Conservation (phyloP, 1,140 invertebrate species). For the Tetragonula clypearis region DNA sequence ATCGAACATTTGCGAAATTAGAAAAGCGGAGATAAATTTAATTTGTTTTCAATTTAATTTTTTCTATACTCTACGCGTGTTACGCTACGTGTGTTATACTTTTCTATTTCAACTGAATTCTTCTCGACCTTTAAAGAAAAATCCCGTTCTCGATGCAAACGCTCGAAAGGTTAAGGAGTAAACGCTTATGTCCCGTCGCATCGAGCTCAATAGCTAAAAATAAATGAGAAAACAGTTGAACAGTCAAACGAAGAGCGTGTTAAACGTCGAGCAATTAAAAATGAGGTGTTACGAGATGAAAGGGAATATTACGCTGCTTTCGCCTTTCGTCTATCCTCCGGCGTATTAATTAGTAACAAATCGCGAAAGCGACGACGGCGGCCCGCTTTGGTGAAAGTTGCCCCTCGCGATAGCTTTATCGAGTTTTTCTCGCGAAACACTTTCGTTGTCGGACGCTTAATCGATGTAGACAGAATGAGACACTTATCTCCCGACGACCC, state of each 20-base stretch:
- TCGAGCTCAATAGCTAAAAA: background rate
- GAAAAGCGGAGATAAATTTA: too few species aligned
- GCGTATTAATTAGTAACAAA: background rate
- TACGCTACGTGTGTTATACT: too few species aligned
- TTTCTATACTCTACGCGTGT: too few species aligned
- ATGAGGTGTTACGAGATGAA: background rate
- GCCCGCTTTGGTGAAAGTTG: background rate
- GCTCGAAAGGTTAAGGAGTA: too few species aligned
- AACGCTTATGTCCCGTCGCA: too few species aligned
- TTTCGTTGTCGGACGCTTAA: conserved; percentile 8
- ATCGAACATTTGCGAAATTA: too few species aligned
- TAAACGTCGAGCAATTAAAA: background rate
- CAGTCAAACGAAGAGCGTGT: background rate
- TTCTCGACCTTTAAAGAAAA: too few species aligned
- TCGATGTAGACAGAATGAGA: conserved; percentile 56
- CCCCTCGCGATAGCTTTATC: background rate
- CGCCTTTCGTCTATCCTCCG: too few species aligned
- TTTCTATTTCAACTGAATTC: too few species aligned
- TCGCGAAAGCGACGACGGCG: background rate
- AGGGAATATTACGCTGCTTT: background rate
- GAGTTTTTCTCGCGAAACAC: background rate
- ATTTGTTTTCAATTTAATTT: too few species aligned
- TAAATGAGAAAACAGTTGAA: background rate
- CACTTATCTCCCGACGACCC: conserved; percentile 57
- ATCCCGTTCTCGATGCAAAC: too few species aligned